Percentiles rank a stretch among this genome's conserved stretches.
phyloP scores from a whole-genome alignment of 2,888 invertebrate species.

The Reticulitermes lucifugus region DNA sequence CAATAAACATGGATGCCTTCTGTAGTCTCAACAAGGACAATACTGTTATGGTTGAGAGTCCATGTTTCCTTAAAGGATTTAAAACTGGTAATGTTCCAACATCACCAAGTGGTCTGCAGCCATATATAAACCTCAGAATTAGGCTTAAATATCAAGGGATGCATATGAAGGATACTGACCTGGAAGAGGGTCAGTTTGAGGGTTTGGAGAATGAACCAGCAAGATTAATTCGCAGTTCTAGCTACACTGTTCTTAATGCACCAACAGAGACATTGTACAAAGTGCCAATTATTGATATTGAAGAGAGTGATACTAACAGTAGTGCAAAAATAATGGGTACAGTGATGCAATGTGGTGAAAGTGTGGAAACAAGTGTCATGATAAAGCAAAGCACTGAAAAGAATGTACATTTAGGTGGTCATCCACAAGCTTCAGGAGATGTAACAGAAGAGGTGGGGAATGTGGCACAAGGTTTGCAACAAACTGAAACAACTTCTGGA shows the following conservation, averaged over 20 bases:
- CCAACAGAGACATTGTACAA: background rate
- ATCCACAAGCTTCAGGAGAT: background rate
- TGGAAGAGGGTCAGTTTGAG: background rate
- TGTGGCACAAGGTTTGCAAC: background rate
- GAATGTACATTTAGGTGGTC: background rate
- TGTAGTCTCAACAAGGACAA: slow-evolving; percentile 49
- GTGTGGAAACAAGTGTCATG: too few relatives aligned
- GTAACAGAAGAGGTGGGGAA: background rate
- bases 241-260: background rate
- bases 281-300: background rate
- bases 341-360: too few relatives aligned
- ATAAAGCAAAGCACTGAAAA: background rate
- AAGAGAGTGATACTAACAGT: background rate
- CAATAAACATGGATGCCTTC: slow-evolving; percentile 58
- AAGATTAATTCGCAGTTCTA: slow-evolving; percentile 9
- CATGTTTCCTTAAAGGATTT: slow-evolving; percentile 40
- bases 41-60: slow-evolving; percentile 36
- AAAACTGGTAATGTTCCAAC: background rate
- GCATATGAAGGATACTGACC: background rate
- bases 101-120: slow-evolving; percentile 23
- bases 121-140: background rate
- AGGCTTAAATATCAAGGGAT: background rate
- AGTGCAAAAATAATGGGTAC: background rate
- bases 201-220: background rate
- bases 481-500: background rate